A percentile compares a stretch with the other conserved stretches of the same genome.
These are phyloP conservation scores for Reticulitermes lucifugus DNA, from an alignment of 2,888 invertebrate genomes.

Conservation along the genomic window DNA sequence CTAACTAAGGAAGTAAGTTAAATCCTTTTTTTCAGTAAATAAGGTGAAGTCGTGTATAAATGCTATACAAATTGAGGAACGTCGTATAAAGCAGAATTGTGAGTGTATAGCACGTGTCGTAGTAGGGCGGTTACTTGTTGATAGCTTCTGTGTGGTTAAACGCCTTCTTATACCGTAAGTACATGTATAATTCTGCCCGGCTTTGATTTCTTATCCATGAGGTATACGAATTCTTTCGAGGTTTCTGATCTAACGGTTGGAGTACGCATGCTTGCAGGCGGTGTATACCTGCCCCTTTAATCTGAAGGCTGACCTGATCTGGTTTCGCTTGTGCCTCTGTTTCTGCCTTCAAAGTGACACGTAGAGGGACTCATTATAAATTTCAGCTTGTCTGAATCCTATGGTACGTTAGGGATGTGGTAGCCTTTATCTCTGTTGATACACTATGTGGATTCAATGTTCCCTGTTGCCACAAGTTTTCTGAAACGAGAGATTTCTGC, in stretches of 20 bases:
- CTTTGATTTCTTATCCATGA: not conserved
- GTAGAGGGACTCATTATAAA: slow-evolving; percentile 1
- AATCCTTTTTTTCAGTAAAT: not conserved
- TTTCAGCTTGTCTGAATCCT: not conserved
- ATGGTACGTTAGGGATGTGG: not conserved
- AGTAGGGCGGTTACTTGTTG: not conserved
- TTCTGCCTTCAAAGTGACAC: slow-evolving; percentile 1
- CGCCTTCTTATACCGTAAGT: not conserved
- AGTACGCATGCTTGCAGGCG: not conserved
- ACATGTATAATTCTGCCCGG: not conserved
- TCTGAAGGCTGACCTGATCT: not conserved
- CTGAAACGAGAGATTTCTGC: no score
- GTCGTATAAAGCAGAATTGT: not conserved
- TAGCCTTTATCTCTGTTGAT: not conserved
- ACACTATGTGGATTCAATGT: no score
- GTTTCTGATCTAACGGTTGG: not conserved
- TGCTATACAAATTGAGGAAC: not conserved
- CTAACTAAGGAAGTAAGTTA: not conserved
- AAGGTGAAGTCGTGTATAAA: not conserved
- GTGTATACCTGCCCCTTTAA: not conserved
- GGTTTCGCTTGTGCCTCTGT: not conserved
- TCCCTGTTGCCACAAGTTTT: no score
- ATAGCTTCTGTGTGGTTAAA: not conserved
- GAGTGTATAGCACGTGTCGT: not conserved
- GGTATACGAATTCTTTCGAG: not conserved